Conservation (phyloP, 2,113 vertebrate genomes). For the Psophia crepitans region DNA sequence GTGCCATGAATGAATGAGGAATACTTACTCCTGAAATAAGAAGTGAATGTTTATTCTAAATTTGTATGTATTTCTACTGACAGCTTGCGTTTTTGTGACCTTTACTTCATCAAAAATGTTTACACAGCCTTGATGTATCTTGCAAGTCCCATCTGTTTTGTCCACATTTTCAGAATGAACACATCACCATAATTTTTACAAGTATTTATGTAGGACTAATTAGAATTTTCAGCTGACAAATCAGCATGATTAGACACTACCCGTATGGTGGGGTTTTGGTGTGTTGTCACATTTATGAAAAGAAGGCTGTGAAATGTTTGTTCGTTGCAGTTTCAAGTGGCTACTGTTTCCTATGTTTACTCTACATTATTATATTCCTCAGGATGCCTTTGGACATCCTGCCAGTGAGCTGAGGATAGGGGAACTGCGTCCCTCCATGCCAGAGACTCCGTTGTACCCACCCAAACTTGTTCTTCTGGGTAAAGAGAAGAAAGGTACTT, state of each 20-base stretch:
- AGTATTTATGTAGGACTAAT: background rate
- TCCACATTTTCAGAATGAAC: background rate
- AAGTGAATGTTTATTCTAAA: background rate
- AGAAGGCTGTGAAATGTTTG: background rate
- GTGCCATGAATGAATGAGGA: background rate
- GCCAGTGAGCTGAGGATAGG: slow-evolving; percentile 97
- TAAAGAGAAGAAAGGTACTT: slow-evolving; percentile 98
- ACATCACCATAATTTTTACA: background rate
- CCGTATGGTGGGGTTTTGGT: background rate
- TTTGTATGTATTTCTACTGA: background rate
- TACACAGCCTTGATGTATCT: background rate
- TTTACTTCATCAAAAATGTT: background rate
- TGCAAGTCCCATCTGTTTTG: background rate
- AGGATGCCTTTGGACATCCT: slow-evolving; percentile 95
- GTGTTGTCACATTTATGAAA: fast-evolving
- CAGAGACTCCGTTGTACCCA: slow-evolving; percentile 95
- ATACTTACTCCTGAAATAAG: background rate
- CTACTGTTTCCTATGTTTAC: background rate
- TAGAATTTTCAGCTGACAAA: background rate
- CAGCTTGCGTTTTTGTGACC: background rate
- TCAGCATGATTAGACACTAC: background rate
- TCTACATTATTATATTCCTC: slow-evolving; percentile 60
- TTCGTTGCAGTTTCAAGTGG: background rate
- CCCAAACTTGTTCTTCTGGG: slow-evolving; percentile 97
- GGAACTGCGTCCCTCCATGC: slow-evolving; percentile 95